A percentile compares a stretch with the other conserved stretches of the same genome.
These are phyloP conservation scores for Benthosema pterotum DNA, from an alignment of 2,797 vertebrate species.

Conservation along the genomic window DNA sequence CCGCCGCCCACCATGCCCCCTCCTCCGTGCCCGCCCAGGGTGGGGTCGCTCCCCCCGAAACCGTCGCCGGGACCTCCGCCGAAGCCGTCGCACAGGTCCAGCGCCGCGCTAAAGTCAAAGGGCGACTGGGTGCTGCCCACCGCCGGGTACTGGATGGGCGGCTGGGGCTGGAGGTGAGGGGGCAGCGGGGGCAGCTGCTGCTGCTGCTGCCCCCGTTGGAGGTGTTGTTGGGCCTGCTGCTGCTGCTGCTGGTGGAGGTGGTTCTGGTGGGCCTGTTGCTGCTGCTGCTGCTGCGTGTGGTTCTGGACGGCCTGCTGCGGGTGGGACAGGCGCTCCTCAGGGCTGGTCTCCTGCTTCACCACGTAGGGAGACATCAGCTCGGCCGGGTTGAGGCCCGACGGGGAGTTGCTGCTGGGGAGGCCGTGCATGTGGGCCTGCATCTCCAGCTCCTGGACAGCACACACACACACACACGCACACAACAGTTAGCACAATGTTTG, in stretches of 20 bases:
- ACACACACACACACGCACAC: too few species aligned
- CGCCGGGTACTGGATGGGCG: slow-evolving; percentile 78
- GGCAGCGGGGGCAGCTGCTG: slow-evolving; percentile 69
- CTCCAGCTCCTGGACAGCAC: slow-evolving; percentile 98
- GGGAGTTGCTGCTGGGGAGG: slow-evolving; percentile 86
- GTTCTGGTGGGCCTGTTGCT: slow-evolving; percentile 64
- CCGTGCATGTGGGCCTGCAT: slow-evolving; percentile 94
- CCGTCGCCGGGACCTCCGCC: slow-evolving; percentile 77
- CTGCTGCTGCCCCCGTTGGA: slow-evolving; percentile 6
- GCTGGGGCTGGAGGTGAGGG: slow-evolving; percentile 74
- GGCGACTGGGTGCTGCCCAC: slow-evolving; percentile 85
- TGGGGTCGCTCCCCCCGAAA: slow-evolving; percentile 76
- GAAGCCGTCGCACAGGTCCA: slow-evolving; percentile 88
- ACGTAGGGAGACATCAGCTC: slow-evolving; percentile 86
- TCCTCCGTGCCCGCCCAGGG: too few species aligned
- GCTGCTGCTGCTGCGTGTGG: slow-evolving; percentile 39
- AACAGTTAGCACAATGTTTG: too few species aligned
- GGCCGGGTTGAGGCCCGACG: slow-evolving; percentile 83
- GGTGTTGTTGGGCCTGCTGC: slow-evolving; percentile 50
- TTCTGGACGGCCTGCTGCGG: slow-evolving; percentile 70
- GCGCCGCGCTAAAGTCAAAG: slow-evolving; percentile 89
- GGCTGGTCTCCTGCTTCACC: slow-evolving; percentile 89
- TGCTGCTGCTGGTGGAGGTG: slow-evolving; percentile 62
- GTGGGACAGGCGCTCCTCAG: slow-evolving; percentile 81
- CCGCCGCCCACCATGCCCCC: too few species aligned